Percentiles rank a stretch among this genome's conserved stretches.
These are phyloP conservation scores for Sebastes nivosus DNA, from an alignment of 2,797 vertebrate species.

Conservation along the genomic window DNA sequence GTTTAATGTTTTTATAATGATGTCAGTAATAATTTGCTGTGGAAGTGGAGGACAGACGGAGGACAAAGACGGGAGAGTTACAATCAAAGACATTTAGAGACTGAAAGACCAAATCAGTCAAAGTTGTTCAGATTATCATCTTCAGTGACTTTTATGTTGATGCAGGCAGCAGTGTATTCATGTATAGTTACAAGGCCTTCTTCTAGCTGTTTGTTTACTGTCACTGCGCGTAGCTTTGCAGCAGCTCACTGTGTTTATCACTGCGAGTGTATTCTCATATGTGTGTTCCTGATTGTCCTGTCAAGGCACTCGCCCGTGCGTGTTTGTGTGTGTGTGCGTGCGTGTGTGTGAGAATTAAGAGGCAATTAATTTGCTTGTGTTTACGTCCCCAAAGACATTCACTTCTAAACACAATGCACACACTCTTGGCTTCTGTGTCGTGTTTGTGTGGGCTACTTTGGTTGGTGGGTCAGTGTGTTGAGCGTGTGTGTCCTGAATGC, in stretches of 20 bases:
- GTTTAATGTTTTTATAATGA: slow-evolving; percentile 45
- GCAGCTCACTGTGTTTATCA: slow-evolving; percentile 12
- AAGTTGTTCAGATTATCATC: neutral
- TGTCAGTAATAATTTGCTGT: slow-evolving; percentile 1
- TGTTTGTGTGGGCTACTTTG: neutral
- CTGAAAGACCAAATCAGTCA: neutral
- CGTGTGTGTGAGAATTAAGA: slow-evolving; percentile 1
- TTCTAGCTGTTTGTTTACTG: slow-evolving; percentile 31
- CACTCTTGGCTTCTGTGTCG: neutral
- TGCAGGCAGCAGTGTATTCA: neutral
- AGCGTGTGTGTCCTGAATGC: neutral
- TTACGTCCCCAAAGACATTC: slow-evolving; percentile 45
- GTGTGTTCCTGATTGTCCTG: neutral
- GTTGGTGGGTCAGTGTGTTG: neutral
- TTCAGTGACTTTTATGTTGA: neutral
- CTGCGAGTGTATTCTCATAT: neutral
- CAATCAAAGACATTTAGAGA: slow-evolving; percentile 1
- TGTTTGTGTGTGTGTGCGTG: neutral
- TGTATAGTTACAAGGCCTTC: slow-evolving; percentile 1
- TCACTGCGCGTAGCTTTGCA: neutral
- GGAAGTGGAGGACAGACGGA: neutral
- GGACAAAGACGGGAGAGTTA: neutral
- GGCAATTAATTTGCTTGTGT: slow-evolving; percentile 48
- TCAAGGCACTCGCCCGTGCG: neutral
- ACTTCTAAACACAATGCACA: slow-evolving; percentile 17